Conservation (phyloP, 2,888 invertebrate genomes). For the Patella caerulea region DNA sequence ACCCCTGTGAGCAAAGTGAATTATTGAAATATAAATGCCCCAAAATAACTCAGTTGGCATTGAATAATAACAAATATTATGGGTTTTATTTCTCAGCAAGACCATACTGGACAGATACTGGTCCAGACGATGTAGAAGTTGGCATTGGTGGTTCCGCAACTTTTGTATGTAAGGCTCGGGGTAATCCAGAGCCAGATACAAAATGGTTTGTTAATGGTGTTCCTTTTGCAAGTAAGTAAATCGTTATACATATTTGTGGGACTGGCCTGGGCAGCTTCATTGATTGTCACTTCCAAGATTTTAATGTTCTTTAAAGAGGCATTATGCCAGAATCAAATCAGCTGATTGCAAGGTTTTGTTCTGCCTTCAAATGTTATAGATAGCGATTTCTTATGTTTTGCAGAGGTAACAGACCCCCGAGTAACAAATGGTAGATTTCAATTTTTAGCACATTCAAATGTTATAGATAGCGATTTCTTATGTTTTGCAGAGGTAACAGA, state of each 20-base stretch:
- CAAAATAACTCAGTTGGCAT: no score
- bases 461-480: background rate
- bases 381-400: background rate
- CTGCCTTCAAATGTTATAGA: no score
- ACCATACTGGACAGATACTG: slow-evolving; percentile 86
- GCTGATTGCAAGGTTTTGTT: no score
- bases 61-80: no score
- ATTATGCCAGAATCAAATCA: no score
- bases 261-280: no score
- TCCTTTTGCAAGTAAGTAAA: slow-evolving; percentile 74
- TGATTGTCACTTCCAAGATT: no score
- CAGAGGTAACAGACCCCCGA: slow-evolving; percentile 46
- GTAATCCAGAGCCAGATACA: slow-evolving; percentile 88
- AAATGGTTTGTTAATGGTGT: slow-evolving; percentile 97
- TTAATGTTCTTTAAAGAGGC: no score
- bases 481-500: slow-evolving; percentile 42
- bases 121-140: slow-evolving; percentile 85
- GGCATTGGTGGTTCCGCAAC: slow-evolving; percentile 92
- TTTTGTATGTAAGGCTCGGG: slow-evolving; percentile 90
- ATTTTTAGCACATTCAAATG: no score
- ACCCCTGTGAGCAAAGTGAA: no score
- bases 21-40: no score
- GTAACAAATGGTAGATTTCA: slow-evolving; percentile 32
- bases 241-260: no score
- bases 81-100: slow-evolving; percentile 66